Evolutionary conservation across 2,797 vertebrate genomes (phyloP), one percentile per base, ranked within the genome.

Genomic region (Pyrocephalus nanus): DNA sequence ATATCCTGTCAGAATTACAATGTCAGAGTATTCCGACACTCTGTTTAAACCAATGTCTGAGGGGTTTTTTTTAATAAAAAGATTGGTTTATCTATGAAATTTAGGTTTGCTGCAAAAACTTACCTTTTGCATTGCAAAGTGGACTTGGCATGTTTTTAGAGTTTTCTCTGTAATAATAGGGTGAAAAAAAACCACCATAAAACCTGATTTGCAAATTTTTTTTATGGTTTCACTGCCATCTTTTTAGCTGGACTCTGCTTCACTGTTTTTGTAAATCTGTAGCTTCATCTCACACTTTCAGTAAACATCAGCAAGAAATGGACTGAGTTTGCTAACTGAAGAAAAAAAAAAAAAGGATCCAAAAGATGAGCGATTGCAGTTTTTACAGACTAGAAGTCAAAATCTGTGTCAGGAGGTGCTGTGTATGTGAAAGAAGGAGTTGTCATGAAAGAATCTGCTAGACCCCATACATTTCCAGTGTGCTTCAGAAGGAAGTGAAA

Each of bases 1-100:
- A 86, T 90, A 90, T 69, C 83, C 91, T 94, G 65, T 92, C 94
- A 90, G 87, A 96, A 94, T 95, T 81, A 84, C 50, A 93, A 3
- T 27, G 43, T 88, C 55, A n/a, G 15, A 94, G 60, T 90, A 85
- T 45, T 92, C 65, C 0, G 0, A 81, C 81, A 84, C 51, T 90
- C 65, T 93, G 43, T 90, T 95, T 86, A 85, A 96, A 83, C 73
- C 58, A 85, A 36, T 57, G 79, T 81, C 79, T 96, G 54, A 5
- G 72, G 2, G 3, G 10, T 36, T 62, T 78, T 86, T 74, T 85
- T 26, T 0, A 62, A 88, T 94, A 84, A 95, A 93, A 83, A 81
- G 20, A 80, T 72, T 17, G 12, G 57, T 91, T 96, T 92, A 55
- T 79, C 62, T 54, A 57, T 60, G 67, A 93, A 77, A 79, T 61